Percentiles rank a stretch among this genome's conserved stretches.
Conservation (phyloP, 23 tunicate species). For the Trididemnum clinides region DNA sequence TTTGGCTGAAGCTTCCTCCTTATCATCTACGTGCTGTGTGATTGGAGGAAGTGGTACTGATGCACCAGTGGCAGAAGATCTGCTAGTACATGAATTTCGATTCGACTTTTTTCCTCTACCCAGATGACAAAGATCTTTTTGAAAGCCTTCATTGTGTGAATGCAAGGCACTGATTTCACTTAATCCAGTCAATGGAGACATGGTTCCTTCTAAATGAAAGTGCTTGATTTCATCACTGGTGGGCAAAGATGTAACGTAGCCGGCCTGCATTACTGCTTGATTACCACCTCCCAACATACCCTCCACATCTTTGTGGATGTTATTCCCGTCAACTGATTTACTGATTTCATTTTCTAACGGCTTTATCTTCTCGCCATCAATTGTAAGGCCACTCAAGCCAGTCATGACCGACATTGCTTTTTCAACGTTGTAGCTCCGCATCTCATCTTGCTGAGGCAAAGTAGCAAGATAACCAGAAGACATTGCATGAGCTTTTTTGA, state of each 20-base stretch:
- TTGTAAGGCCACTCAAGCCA: slow-evolving; percentile 56
- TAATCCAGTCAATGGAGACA: slow-evolving; percentile 67
- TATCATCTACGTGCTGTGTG: background rate
- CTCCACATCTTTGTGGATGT: background rate
- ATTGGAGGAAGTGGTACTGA: slow-evolving; percentile 45
- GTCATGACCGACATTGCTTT: slow-evolving; percentile 76
- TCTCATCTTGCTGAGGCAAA: slow-evolving; percentile 49
- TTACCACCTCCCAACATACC: slow-evolving; percentile 10
- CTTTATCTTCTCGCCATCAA: slow-evolving; percentile 56
- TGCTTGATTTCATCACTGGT: slow-evolving; percentile 71
- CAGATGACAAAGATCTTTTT: background rate
- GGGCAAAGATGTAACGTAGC: slow-evolving; percentile 84
- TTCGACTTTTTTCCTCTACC: background rate
- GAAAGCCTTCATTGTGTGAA: slow-evolving; percentile 70
- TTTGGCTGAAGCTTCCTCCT: too few species aligned
- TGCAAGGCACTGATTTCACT: slow-evolving; percentile 74
- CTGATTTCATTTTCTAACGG: background rate
- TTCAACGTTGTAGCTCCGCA: slow-evolving; percentile 42
- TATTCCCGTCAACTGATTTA: background rate
- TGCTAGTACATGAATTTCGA: slow-evolving; percentile 35
- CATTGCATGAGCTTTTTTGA: background rate
- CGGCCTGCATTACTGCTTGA: slow-evolving; percentile 43
- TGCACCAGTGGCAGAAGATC: slow-evolving; percentile 82
- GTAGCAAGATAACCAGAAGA: slow-evolving; percentile 37
- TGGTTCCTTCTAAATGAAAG: slow-evolving; percentile 56